Base-by-base conservation (phyloP, 2,888 invertebrate genomes). In the Morinoia aosen region DNA sequence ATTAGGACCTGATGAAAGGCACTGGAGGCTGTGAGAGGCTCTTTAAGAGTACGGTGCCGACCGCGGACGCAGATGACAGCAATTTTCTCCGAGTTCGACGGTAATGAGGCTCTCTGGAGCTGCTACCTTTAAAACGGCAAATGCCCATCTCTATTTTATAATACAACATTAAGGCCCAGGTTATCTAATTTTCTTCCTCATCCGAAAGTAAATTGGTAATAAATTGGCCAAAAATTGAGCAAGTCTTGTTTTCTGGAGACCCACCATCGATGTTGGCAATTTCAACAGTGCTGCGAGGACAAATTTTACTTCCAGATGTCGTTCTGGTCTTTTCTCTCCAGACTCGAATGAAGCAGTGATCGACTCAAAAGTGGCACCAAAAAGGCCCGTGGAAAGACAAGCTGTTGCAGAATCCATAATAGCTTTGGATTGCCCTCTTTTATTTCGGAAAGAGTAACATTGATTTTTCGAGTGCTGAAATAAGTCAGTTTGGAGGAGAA, bases 141-240 rank as follows among this genome's bases (percentile, higher is more conserved):
- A 93, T 93, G 48, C 57, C 93, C 93, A 93, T 93, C 93, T 57
- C 93, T 93, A 93, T 93, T 93, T 93, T 93, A 93, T 93, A 93
- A 93, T 93, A 57, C 93, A 57, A 57, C 93, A 93, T 93, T 93
- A 93, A 93, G 93, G 93, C 93, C 57, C 57, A 93, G 58, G 93
- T 93, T 93, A 93, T 93, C 93, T 57, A 93, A 93, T 93, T 93
- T 93, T 58, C 93, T 93, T 93, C 57, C 93, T 93, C 93, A 93
- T 93, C 93, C 57, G 33, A 33, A 93, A 57, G 48, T 33, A 93
- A 93, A 93, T 93, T 93, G 93, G 93, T 93, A 93, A 93, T 93
- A 93, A 93, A 93, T 93, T 93, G 93, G 93, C n/a, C 25, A 93
- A 93, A 93, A 93, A 93, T 93, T 93, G 93, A 93, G 57, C 58